Percentiles rank a stretch among this genome's conserved stretches.
These are phyloP conservation scores for Alligator mississippiensis DNA, from an alignment of 2,113 vertebrate genomes.

Conservation along the genomic window DNA sequence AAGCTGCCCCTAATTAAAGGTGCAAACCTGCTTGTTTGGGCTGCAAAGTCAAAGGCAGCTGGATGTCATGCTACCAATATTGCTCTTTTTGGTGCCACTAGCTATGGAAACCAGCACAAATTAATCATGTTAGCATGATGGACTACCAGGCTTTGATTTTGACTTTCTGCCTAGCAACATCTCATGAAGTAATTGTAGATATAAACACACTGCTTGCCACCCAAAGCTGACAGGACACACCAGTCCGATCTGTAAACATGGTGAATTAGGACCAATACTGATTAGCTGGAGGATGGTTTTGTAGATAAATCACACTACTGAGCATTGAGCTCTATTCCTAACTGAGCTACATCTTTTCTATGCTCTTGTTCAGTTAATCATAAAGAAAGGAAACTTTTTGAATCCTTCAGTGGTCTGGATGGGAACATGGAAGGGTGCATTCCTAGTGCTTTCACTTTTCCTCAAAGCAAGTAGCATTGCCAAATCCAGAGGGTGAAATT, in stretches of 20 bases:
- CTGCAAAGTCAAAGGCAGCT: too few species aligned
- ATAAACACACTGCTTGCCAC: slow-evolving; percentile 21
- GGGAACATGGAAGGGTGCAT: background rate
- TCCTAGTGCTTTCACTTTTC: background rate
- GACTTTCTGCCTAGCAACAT: background rate
- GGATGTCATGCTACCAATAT: too few species aligned
- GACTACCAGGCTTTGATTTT: too few species aligned
- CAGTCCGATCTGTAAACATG: background rate
- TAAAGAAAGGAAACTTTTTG: background rate
- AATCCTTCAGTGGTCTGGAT: background rate
- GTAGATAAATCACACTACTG: background rate
- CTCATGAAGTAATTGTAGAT: slow-evolving; percentile 24
- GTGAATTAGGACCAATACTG: background rate
- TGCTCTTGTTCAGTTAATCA: background rate
- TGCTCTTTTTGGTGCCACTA: too few species aligned
- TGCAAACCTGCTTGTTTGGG: too few species aligned
- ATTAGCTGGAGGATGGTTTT: background rate
- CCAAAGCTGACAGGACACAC: slow-evolving; percentile 5
- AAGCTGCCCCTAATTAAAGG: too few species aligned
- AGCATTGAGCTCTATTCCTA: background rate
- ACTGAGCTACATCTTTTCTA: background rate
- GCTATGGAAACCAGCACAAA: too few species aligned
- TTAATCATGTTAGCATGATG: too few species aligned
- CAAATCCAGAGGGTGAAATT: background rate
- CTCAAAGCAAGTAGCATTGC: background rate